These are phyloP conservation scores for Cheilosia vernalis DNA, from an alignment of 2,888 invertebrate genomes.

Conservation along the genomic window DNA sequence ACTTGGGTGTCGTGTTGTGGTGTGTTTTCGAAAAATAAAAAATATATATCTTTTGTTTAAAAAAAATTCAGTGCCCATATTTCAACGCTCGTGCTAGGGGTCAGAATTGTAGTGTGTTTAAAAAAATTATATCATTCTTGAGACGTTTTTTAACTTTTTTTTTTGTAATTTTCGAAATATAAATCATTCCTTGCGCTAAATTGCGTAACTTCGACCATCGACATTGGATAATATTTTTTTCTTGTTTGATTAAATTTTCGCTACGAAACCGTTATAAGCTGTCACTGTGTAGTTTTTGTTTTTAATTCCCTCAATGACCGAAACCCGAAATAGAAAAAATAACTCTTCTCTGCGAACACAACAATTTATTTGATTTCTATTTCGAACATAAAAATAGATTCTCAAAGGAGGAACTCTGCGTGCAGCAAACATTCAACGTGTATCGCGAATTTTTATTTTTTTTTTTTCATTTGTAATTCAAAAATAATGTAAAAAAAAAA, in stretches of 20 bases:
- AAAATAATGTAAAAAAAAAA: slow-evolving; percentile 19
- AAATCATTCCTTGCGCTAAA: slow-evolving; percentile 61
- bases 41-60: neutral
- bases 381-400: slow-evolving; percentile 70
- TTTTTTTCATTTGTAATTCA: slow-evolving; percentile 42
- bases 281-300: slow-evolving; percentile 10
- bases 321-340: slow-evolving; percentile 25
- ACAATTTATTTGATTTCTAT: slow-evolving; percentile 70
- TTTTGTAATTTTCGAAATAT: slow-evolving; percentile 14
- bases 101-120: slow-evolving; percentile 17
- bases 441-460: slow-evolving; percentile 38
- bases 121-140: slow-evolving; percentile 20
- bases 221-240: slow-evolving; percentile 25
- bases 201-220: slow-evolving; percentile 65
- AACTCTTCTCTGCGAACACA: neutral
- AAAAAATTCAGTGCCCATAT: neutral
- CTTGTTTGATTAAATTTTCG: slow-evolving; percentile 6
- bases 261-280: slow-evolving; percentile 32
- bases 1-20: slow-evolving; percentile 70
- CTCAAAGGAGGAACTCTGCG: slow-evolving; percentile 60
- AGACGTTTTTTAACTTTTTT: neutral
- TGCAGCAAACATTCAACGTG: slow-evolving; percentile 47
- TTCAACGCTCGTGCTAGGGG: slow-evolving; percentile 19
- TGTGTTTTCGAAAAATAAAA: slow-evolving; percentile 44
- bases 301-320: slow-evolving; percentile 32